Base-by-base conservation (phyloP, 2,888 invertebrate genomes). In the Chymomyza procnemis region DNA sequence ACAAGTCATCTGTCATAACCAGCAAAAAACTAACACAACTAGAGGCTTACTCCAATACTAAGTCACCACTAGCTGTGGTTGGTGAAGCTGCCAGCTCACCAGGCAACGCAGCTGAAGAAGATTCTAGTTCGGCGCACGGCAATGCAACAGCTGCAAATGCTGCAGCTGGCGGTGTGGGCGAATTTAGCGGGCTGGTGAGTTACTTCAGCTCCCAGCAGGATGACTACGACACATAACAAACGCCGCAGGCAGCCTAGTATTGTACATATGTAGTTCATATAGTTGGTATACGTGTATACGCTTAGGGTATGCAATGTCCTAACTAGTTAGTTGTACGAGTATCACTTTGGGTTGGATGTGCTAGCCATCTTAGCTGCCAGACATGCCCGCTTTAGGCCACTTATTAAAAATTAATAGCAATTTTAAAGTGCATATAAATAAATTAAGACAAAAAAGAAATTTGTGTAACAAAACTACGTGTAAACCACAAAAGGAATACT, bases 161-260 rank as follows among this genome's bases (percentile, higher is more conserved):
- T 3, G 74, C 65, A 12, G 71, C 67, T 0, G 73, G 70, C 6
- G 88, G 62, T 68, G 74, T 56, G 69, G 94, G 96, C 59, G 97
- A 96, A 89, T 97, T 97, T 90, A 97, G 97, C 48, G 97, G 97
- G 4, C 93, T 97, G 83, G 97, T 97, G 68, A 97, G 96, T 90
- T 97, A 97, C 92, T 97, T 97, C 91, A 97, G 97, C 80, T 96
- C 96, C 89, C 97, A 97, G 91, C 94, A 97, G 90, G 97, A 97
- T 89, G 96, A 97, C 91, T 93, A 96, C 87, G 96, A 96, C 90
- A 94, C 94, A 92, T 95, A 94, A 93, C 92, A 92, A 90, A 82
- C 85, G 81, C 87, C 66, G 68, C 14, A 50, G 50, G 75, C 71
- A 61, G 73, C 74, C 69, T 78, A 77, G 64, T 64, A 70, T 76